Percentiles rank a stretch among this genome's conserved stretches.
Conservation (phyloP, 35 echinoderm and acorn worm genomes). For the Stichopus chloronotus region DNA sequence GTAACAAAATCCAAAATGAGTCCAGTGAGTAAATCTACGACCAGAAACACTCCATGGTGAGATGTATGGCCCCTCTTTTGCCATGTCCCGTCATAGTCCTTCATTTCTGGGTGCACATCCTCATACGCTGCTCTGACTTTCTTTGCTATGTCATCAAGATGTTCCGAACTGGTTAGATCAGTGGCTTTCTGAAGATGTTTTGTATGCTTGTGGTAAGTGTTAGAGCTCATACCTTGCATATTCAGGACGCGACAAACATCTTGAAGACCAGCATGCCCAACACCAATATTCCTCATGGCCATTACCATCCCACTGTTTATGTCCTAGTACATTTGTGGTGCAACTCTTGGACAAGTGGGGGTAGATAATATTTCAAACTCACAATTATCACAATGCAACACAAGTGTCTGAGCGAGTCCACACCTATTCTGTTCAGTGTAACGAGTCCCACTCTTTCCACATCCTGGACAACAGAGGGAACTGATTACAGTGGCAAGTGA, state of each 20-base stretch:
- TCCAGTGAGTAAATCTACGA: slow-evolving; percentile 31
- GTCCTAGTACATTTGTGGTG: background rate
- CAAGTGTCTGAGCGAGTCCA: slow-evolving; percentile 34
- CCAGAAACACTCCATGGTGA: slow-evolving; percentile 39
- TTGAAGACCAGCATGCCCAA: slow-evolving; percentile 37
- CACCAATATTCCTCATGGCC: slow-evolving; percentile 45
- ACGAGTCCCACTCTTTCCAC: slow-evolving; percentile 20
- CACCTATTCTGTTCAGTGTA: background rate
- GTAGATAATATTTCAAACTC: background rate
- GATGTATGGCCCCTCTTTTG: slow-evolving; percentile 34
- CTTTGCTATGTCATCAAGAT: slow-evolving; percentile 13
- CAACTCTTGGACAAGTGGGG: slow-evolving; percentile 25
- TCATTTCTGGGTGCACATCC: slow-evolving; percentile 19
- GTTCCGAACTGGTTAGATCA: background rate
- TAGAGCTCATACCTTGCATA: slow-evolving; percentile 11
- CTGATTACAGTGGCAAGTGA: background rate
- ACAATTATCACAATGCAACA: slow-evolving; percentile 22
- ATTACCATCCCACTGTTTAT: slow-evolving; percentile 41
- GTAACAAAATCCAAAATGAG: slow-evolving; percentile 23
- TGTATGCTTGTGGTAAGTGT: slow-evolving; percentile 28
- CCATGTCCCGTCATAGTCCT: slow-evolving; percentile 21
- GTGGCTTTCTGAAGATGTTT: slow-evolving; percentile 31
- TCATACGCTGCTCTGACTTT: slow-evolving; percentile 40
- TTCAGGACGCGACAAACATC: slow-evolving; percentile 27
- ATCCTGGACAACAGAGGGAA: slow-evolving; percentile 9